phyloP scores from a whole-genome alignment of 2,888 invertebrate species.

The Elaeidobius kamerunicus region DNA sequence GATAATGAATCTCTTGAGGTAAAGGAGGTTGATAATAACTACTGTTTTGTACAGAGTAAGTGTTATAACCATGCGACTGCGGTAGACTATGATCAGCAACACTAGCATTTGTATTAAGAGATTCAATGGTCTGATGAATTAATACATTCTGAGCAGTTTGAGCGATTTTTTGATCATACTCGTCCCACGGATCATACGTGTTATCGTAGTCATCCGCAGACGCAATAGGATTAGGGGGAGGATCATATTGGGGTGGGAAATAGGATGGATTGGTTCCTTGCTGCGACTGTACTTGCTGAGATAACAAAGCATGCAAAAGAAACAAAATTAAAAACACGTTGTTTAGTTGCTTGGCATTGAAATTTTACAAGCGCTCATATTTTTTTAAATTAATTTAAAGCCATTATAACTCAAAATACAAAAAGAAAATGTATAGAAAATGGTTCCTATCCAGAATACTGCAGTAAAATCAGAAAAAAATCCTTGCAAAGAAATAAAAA shows the following conservation, averaged over 20 bases:
- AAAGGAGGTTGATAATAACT: constrained; percentile 25
- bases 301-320: constrained; percentile 48
- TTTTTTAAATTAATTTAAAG: constrained; percentile 32
- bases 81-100: constrained; percentile 36
- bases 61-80: constrained; percentile 30
- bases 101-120: constrained; percentile 46
- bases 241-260: constrained; percentile 23
- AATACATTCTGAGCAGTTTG: constrained; percentile 15
- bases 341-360: constrained; percentile 18
- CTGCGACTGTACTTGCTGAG: constrained; percentile 33
- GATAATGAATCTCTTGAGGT: constrained; percentile 10
- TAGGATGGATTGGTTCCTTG: constrained; percentile 25
- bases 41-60: constrained; percentile 18
- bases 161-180: constrained; percentile 51
- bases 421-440: constrained; percentile 36
- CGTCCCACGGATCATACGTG: constrained; percentile 73
- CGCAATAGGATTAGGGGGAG: constrained; percentile 23
- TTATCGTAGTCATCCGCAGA: constrained; percentile 43
- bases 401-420: constrained; percentile 46
- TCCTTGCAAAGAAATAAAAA: constrained; percentile 13
- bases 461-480: too few relatives aligned
- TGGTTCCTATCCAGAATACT: constrained; percentile 3
- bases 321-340: constrained; percentile 43
- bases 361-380: constrained; percentile 6
- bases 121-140: constrained; percentile 40